phyloP scores from a whole-genome alignment of 2,888 invertebrate species.

The Calliphora vomitoria region DNA sequence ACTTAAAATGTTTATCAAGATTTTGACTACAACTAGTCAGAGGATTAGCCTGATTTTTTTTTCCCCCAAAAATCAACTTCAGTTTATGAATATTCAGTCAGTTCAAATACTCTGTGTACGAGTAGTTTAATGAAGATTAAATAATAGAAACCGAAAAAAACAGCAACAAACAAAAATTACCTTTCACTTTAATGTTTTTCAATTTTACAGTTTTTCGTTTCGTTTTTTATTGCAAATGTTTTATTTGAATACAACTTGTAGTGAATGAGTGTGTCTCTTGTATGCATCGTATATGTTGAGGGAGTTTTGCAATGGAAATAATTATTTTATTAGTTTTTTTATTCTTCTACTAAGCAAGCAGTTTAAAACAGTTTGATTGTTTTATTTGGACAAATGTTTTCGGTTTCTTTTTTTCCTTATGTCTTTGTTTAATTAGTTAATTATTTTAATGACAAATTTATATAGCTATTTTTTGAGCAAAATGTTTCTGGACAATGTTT shows the following conservation, averaged over 20 bases:
- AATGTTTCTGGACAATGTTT: background rate
- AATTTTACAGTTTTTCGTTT: slow-evolving; percentile 36
- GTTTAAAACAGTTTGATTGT: slow-evolving; percentile 6
- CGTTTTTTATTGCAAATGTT: slow-evolving; percentile 25
- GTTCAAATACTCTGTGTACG: background rate
- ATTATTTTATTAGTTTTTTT: slow-evolving; percentile 34
- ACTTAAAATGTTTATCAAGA: slow-evolving; percentile 67
- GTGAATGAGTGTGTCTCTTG: background rate
- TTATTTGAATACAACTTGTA: slow-evolving; percentile 35
- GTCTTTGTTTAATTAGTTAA: slow-evolving; percentile 52
- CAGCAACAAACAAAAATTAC: background rate
- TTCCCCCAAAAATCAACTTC: background rate
- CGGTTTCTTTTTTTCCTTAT: background rate
- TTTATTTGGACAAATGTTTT: slow-evolving; percentile 22
- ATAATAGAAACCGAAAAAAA: slow-evolving; percentile 15
- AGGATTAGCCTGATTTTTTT: slow-evolving; percentile 56
- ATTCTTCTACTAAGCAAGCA: background rate
- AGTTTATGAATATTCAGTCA: slow-evolving; percentile 68
- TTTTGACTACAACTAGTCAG: slow-evolving; percentile 45
- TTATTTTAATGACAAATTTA: slow-evolving; percentile 53
- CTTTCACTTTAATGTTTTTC: slow-evolving; percentile 66
- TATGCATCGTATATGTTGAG: slow-evolving; percentile 6
- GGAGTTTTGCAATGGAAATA: slow-evolving; percentile 35
- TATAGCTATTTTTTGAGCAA: background rate
- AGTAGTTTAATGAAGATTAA: slow-evolving; percentile 25